Evolutionary conservation across 2,888 invertebrate genomes (phyloP).

Genomic region (Meteorus colon): DNA sequence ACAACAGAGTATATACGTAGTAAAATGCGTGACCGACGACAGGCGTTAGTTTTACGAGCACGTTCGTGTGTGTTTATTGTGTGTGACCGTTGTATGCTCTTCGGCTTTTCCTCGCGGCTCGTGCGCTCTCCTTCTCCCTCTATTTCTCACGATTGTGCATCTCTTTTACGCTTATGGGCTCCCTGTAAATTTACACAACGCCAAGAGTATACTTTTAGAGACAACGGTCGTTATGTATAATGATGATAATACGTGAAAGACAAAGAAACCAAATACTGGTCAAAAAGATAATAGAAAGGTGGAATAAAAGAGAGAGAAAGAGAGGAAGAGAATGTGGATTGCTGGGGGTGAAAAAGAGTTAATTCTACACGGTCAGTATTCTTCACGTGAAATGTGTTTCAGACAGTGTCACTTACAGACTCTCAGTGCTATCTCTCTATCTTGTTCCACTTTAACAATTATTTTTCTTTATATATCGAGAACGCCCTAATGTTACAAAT

Average conservation of each 20-base stretch:
- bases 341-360: slow-evolving; percentile 2
- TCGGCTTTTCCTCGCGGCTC: background rate
- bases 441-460: slow-evolving; percentile 12
- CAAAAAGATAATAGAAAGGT: background rate
- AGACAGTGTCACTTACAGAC: background rate
- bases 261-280: background rate
- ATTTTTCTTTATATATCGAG: slow-evolving; percentile 13
- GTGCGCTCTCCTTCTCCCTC: background rate
- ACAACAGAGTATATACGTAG: background rate
- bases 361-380: slow-evolving; percentile 1
- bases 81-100: background rate
- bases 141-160: background rate
- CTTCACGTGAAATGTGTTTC: background rate
- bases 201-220: background rate
- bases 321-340: background rate
- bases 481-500: background rate
- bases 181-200: background rate
- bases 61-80: slow-evolving; percentile 28
- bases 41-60: slow-evolving; percentile 43
- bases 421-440: background rate
- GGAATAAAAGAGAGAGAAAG: slow-evolving; percentile 17
- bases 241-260: background rate
- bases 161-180: background rate
- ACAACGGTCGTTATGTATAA: background rate
- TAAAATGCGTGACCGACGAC: slow-evolving; percentile 1